Conservation (phyloP, 2,888 invertebrate species). For the Geotrupes spiniger region DNA sequence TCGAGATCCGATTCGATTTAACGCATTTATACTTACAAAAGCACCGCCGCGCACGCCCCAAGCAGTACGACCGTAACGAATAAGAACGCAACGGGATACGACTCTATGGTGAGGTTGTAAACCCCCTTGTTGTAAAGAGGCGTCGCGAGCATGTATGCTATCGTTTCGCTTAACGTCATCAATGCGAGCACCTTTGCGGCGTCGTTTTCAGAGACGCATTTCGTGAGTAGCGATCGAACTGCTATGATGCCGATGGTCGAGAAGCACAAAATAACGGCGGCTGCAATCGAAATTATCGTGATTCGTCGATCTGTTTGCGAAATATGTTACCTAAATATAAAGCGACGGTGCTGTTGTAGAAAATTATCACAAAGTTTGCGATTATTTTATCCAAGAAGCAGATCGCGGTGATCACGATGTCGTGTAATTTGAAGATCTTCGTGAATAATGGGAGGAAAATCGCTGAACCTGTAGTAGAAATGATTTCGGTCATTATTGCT, state of each 20-base stretch:
- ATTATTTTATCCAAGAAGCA: slow-evolving; percentile 49
- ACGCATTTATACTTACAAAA: slow-evolving; percentile 28
- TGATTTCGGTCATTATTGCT: background rate
- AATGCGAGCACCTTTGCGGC: slow-evolving; percentile 53
- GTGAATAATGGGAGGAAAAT: slow-evolving; percentile 43
- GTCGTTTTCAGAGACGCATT: slow-evolving; percentile 45
- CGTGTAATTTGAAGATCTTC: slow-evolving; percentile 43
- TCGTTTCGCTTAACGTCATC: slow-evolving; percentile 59
- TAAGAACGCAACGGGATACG: slow-evolving; percentile 58
- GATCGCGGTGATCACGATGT: slow-evolving; percentile 44
- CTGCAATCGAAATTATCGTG: slow-evolving; percentile 24
- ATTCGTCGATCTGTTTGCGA: too few species aligned
- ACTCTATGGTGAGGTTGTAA: slow-evolving; percentile 53
- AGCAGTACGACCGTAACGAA: slow-evolving; percentile 48
- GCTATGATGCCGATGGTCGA: slow-evolving; percentile 42
- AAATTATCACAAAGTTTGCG: slow-evolving; percentile 13
- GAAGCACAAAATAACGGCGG: slow-evolving; percentile 41
- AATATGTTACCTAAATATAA: slow-evolving; percentile 22
- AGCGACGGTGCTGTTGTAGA: slow-evolving; percentile 12
- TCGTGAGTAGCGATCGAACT: slow-evolving; percentile 47
- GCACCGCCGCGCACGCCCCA: slow-evolving; percentile 15
- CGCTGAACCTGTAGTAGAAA: slow-evolving; percentile 35
- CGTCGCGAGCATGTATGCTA: slow-evolving; percentile 56
- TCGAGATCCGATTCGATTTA: background rate
- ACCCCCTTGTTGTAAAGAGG: slow-evolving; percentile 57